Conservation (phyloP, 2,888 invertebrate species). For the Neelides folsomi region DNA sequence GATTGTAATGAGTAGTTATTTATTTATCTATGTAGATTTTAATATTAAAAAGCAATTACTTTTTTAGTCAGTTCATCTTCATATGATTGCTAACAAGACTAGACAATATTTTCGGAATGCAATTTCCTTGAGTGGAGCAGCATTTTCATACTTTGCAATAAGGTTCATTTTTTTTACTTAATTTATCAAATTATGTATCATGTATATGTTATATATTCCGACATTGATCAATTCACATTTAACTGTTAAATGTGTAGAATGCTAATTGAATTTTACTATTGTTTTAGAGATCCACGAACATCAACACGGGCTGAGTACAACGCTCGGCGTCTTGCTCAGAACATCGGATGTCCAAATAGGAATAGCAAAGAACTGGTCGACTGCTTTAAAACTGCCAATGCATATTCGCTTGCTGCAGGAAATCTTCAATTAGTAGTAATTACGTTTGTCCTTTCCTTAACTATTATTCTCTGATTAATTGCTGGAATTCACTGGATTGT, state of each 20-base stretch:
- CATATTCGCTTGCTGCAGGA: slow-evolving; percentile 10
- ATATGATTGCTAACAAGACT: slow-evolving; percentile 13
- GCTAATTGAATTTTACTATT: too few species aligned
- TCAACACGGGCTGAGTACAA: slow-evolving; percentile 5
- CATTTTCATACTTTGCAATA: slow-evolving; percentile 13
- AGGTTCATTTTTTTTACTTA: too few species aligned
- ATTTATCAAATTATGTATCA: too few species aligned
- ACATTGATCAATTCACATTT: too few species aligned
- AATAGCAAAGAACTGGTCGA: slow-evolving; percentile 6
- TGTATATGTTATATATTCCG: too few species aligned
- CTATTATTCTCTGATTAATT: too few species aligned
- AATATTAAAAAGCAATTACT: too few species aligned
- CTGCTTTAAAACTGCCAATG: slow-evolving; percentile 7
- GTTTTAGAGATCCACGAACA: slow-evolving; percentile 2
- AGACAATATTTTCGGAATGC: slow-evolving; percentile 5
- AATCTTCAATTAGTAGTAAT: slow-evolving; percentile 16
- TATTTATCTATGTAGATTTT: too few species aligned
- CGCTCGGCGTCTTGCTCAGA: slow-evolving; percentile 6
- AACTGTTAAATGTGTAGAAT: too few species aligned
- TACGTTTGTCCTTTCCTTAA: background rate
- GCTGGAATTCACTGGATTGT: too few species aligned
- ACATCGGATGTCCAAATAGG: slow-evolving; percentile 10
- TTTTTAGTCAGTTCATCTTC: slow-evolving; percentile 5
- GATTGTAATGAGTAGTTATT: too few species aligned
- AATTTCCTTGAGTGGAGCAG: slow-evolving; percentile 12